Base-by-base conservation (phyloP, 2,888 invertebrate genomes). In the Caenorhabditis macrosperma region DNA sequence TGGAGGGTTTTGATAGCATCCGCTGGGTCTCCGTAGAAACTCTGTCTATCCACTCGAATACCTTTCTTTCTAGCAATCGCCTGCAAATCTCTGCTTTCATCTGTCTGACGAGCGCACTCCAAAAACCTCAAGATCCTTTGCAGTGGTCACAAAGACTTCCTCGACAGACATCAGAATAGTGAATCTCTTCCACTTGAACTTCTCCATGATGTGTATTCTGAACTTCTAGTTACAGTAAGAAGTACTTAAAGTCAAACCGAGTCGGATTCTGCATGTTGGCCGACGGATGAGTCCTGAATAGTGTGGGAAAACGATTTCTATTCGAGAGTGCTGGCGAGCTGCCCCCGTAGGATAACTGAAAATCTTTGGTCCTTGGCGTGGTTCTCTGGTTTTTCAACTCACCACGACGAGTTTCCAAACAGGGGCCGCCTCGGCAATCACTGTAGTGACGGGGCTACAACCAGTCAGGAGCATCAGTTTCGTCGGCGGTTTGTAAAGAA, bases 351-450 rank as follows among this genome's bases (percentile, higher is more conserved):
- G 98, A 98, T 38, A 99, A 93, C 97, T 98, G 92, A 30, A 85
- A 79, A n/a, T n/a, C n/a, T n/a, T n/a, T n/a, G n/a, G n/a, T n/a
- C n/a, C n/a, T n/a, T n/a, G n/a, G n/a, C n/a, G n/a, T n/a, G n/a
- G n/a, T n/a, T n/a, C n/a, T n/a, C n/a, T n/a, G n/a, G n/a, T n/a
- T n/a, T n/a, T n/a, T n/a, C 1, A 17, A 28, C 59, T 15, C 15
- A 98, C 98, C 93, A 99, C 98, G 91, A 99, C 95, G 82, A 99
- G 94, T 92, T 99, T 98, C 98, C 98, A 99, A 95, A 98, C 97
- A 92, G 96, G 97, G 71, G 98, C 98, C 48, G 98, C 97, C 92
- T 99, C 98, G 1, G 98, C 98, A 15, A 99, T 97, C 52, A 98
- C 97, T 24, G 99, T 99, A 90, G 98, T 98, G 28, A 99, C 98